Evolutionary conservation across 1,140 invertebrate genomes (phyloP), one percentile per base, ranked within the genome.

Genomic region (Plutomurus gul): DNA sequence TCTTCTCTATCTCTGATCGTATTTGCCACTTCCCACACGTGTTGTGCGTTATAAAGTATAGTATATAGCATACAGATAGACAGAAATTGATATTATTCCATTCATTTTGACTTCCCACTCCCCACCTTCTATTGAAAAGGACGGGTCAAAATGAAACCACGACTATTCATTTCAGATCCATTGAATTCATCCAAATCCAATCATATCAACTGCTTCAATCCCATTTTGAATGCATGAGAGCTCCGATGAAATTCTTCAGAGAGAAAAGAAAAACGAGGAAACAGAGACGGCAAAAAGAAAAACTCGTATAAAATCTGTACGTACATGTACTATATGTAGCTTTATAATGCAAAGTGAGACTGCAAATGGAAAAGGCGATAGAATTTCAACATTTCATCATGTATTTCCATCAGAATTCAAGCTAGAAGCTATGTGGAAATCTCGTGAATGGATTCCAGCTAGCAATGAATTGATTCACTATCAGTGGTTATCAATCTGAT

Each of bases 181-280:
- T 73, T 73, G 70, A 46, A 73, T 46, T 39, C 37, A 73, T 46
- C 40, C 20, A 73, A 73, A 73, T 73, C 70, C 70, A 73, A 73
- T 73, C 56, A 65, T 65, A 65, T 65, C 56, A 65, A 65, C 56
- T 65, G 56, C 56, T 65, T 3, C 56, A 65, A 65, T 65, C 70
- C 37, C 39, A 46, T 73, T 73, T 73, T 73, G 70, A 73, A 73
- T 73, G 70, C 70, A 43, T 73, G 37, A 39, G 40, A 43, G 70
- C 70, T 73, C 33, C 70, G 39, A 36, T 22, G 70, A 73, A 73
- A 73, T 73, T 73, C 70, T 40, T 73, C 37, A 43, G 70, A 40
- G 27, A 33, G 22, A 65, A 65, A 65, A 65, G 56, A 33, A 65
- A 65, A 33, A 16, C 27, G 51, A 65, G 56, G 56, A 65, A 65